phyloP scores from a whole-genome alignment of 1,140 invertebrate genomes.

The Linepithema humile region DNA sequence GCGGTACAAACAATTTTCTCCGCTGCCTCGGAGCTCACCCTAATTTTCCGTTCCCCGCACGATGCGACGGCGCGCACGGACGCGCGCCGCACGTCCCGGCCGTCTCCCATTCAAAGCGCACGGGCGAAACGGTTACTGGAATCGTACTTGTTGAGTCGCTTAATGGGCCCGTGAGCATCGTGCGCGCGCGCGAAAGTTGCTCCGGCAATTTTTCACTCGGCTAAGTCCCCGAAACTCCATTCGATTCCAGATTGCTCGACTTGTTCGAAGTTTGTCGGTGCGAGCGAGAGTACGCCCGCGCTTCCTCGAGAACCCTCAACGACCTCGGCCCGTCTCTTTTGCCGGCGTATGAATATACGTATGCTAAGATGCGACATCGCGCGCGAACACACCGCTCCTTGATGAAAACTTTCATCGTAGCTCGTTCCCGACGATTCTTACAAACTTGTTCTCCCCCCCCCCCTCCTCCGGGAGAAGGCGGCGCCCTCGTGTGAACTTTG shows the following conservation, averaged over 20 bases:
- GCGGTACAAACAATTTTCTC: slow-evolving; percentile 60
- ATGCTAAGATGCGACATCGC: not conserved
- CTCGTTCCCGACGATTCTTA: slow-evolving; percentile 53
- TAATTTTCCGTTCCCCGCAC: not conserved
- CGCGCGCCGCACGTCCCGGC: not conserved
- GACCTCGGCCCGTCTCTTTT: not conserved
- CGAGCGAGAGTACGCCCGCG: not conserved
- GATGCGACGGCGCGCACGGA: too few relatives aligned
- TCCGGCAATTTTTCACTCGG: slow-evolving; percentile 79
- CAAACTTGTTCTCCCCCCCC: slow-evolving; percentile 47
- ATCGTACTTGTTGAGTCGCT: slow-evolving; percentile 78
- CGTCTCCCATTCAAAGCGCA: slow-evolving; percentile 57
- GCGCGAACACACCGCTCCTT: slow-evolving; percentile 44
- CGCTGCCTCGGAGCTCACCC: not conserved
- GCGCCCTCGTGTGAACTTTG: slow-evolving; percentile 9
- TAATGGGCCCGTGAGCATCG: slow-evolving; percentile 74
- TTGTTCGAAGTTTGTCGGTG: slow-evolving; percentile 77
- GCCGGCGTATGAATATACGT: not conserved
- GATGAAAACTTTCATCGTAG: slow-evolving; percentile 61
- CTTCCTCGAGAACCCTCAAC: not conserved
- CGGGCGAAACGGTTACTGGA: slow-evolving; percentile 65
- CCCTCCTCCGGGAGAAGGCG: not conserved
- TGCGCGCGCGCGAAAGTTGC: slow-evolving; percentile 72
- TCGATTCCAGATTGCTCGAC: slow-evolving; percentile 79
- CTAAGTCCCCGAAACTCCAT: slow-evolving; percentile 78